Evolutionary conservation across 2,888 invertebrate genomes (phyloP).

Genomic region (Lasius platythorax): DNA sequence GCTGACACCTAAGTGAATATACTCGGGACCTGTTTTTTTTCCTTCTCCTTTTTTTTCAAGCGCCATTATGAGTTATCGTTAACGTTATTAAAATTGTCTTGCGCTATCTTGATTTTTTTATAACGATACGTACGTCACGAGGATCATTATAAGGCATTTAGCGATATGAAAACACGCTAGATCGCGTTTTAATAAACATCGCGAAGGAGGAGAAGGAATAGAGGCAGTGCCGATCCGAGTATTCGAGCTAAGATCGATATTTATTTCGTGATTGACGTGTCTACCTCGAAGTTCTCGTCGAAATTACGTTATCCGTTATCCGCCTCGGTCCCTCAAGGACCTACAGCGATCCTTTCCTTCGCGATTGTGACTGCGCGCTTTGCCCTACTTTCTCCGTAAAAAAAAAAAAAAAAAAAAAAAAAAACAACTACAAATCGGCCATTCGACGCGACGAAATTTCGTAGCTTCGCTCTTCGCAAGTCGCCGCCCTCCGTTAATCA

Average conservation of each 20-base stretch:
- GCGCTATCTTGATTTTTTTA: constrained; percentile 4
- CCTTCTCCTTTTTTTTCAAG: neutral
- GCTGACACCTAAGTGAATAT: neutral
- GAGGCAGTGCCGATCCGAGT: neutral
- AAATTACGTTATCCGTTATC: constrained; percentile 18
- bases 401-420: neutral
- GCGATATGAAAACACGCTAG: neutral
- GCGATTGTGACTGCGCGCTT: neutral
- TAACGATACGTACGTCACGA: neutral
- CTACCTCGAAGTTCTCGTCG: neutral
- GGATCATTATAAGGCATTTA: neutral
- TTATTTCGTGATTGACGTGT: constrained; percentile 23
- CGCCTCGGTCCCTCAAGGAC: neutral
- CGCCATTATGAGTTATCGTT: neutral
- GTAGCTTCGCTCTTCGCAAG: neutral
- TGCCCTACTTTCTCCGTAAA: constrained; percentile 3
- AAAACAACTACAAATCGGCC: neutral
- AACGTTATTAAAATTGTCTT: neutral
- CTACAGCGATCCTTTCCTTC: neutral
- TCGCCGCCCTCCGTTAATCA: constrained; percentile 15
- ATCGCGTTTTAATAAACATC: constrained; percentile 10
- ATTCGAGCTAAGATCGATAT: constrained; percentile 14
- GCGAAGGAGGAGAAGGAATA: neutral
- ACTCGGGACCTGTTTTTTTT: neutral
- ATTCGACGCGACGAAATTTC: neutral